These are phyloP conservation scores for Falco rusticolus DNA, from an alignment of 2,797 vertebrate species.

Conservation along the genomic window DNA sequence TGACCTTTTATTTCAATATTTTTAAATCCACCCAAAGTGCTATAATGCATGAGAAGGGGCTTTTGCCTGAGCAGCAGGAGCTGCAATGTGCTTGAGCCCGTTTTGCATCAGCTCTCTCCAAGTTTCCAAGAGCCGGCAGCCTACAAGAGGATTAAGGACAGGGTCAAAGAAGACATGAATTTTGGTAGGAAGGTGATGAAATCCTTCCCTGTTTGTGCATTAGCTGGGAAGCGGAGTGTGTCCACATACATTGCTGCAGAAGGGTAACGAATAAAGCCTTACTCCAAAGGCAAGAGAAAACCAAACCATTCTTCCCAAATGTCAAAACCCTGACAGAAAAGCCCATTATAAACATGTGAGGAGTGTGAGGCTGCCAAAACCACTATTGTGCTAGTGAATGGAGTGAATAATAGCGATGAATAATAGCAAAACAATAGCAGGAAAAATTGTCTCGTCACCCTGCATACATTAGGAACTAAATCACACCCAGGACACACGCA, in stretches of 20 bases:
- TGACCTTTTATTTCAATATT: conserved; percentile 61
- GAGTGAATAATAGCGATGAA: conserved; percentile 12
- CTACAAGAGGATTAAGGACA: neutral
- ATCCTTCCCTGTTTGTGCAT: neutral
- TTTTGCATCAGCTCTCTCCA: neutral
- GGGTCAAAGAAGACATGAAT: neutral
- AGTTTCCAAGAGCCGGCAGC: neutral
- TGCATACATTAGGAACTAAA: conserved; percentile 16
- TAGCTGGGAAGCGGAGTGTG: neutral
- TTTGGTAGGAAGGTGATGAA: neutral
- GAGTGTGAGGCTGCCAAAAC: neutral
- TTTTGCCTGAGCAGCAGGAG: neutral
- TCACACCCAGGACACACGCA: neutral
- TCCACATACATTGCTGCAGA: neutral
- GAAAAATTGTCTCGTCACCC: conserved; percentile 27
- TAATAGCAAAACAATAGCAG: conserved; percentile 46
- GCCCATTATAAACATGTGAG: neutral
- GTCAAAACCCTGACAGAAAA: conserved; percentile 22
- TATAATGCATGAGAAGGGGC: neutral
- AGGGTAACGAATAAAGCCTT: neutral
- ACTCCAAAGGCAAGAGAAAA: neutral
- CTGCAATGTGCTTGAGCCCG: fast-evolving
- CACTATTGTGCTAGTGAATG: neutral
- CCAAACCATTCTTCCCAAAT: neutral
- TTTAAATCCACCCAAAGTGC: conserved; percentile 32